Base-by-base conservation (phyloP, 2,888 invertebrate genomes). In the Machimus atricapillus region DNA sequence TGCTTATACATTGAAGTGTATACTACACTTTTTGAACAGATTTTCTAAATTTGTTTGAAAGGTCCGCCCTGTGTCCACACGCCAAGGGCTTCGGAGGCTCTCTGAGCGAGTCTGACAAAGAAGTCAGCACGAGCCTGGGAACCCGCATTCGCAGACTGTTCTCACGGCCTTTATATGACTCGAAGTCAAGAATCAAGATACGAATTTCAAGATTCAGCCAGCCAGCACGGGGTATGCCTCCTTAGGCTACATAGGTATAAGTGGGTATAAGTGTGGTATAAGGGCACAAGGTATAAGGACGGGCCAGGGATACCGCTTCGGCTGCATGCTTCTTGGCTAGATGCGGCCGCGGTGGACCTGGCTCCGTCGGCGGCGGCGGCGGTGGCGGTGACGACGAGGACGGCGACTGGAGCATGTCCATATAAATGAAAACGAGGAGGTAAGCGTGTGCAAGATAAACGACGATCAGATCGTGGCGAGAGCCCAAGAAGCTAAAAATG, bases 121-220 rank as follows among this genome's bases (percentile, higher is more conserved):
- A 66, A 83, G 83, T 16, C 83, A 89, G 90, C 89, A 89, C 89
- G 89, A 90, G 90, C 89, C 89, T 90, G 90, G 90, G 90, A 90
- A 90, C 89, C 89, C 89, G 82, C 83, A 88, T 88, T 89, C 87
- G 85, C 89, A 87, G 89, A 89, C 87, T 89, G 89, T 90, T 90
- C 90, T 90, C 90, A 90, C 90, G 90, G 89, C 90, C 90, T 89
- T 89, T 89, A 89, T 89, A 90, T 89, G 90, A 90, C 90, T 90
- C 52, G 40, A 31, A 66, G 58, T 73, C 83, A 73, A 83, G 83
- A 66, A 37, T 73, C 83, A 73, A 83, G 83, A 83, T 83, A 58
- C 83, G 83, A 66, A 83, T 73, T 83, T 66, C 83, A 66, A 73
- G 83, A 81, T 81, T 81, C 81, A 81, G 81, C 19, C 81, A 81